Base-by-base conservation (phyloP, 1,140 invertebrate genomes). In the Formica selysi region DNA sequence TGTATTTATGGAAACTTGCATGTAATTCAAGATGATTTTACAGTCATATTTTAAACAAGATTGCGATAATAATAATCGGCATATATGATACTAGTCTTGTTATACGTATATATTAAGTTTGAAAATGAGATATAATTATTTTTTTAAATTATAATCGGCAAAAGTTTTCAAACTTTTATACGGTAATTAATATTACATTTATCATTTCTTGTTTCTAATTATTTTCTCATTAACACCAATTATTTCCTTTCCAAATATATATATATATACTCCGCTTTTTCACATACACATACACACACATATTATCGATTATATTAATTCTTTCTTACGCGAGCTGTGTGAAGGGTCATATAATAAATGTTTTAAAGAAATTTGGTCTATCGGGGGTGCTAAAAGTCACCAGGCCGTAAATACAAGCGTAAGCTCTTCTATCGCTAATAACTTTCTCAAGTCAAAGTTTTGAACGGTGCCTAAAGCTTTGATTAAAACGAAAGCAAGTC, bases 401-500 rank as follows among this genome's bases (percentile, higher is more conserved):
- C 76, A 87, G 65, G 79, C 68, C 70, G 26, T 88, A 85, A 78
- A 65, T 71, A 91, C 68, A 70, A 84, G 59, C 70, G 73, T 89
- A 87, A 90, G 73, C 78, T 85, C 64, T 87, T 85, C 44, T 87
- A 89, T 89, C 68, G 74, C 62, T 90, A 81, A 89, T 80, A 85
- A 81, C 59, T 87, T 73, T 81, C 89, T 81, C 86, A 71, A 87
- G 61, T 90, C 78, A 76, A 90, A 76, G 71, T 74, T 67, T 87
- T 51, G 80, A 90, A 90, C 88, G 88, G 89, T 90, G 89, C 88
- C 89, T 90, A 90, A 90, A 78, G 80, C 81, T 76, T 90, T 73
- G 80, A 87, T 81, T 80, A 85, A 89, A 61, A 78, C 85, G 62
- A 85, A 91, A 87, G 88, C 83, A 88, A 86, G 91, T 89, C 89